Evolutionary conservation across 2,888 invertebrate genomes (phyloP).

Genomic region (Malachius bipustulatus): DNA sequence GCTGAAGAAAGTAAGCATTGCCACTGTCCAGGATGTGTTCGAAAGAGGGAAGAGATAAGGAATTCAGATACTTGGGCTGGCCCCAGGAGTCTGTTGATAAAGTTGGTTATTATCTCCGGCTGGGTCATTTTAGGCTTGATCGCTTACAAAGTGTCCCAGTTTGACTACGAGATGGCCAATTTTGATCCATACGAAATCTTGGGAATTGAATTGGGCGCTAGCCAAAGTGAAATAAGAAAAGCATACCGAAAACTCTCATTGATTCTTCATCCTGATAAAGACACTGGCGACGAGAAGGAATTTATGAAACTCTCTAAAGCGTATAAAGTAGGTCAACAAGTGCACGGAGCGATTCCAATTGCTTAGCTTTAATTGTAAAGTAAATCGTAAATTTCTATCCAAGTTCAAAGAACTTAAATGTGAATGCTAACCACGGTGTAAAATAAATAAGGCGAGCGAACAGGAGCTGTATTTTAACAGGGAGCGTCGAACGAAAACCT

Average conservation of each 20-base stretch:
- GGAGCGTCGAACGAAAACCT: no score
- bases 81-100: conserved; percentile 68
- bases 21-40: conserved; percentile 77
- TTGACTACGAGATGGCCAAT: conserved; percentile 96
- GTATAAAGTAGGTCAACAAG: conserved; percentile 65
- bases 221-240: conserved; percentile 82
- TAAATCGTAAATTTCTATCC: no score
- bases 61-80: conserved; percentile 81
- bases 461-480: no score
- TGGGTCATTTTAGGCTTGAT: conserved; percentile 72
- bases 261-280: conserved; percentile 94
- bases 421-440: no score
- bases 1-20: conserved; percentile 67
- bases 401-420: no score
- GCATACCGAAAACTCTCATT: conserved; percentile 90
- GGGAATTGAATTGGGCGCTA: conserved; percentile 75
- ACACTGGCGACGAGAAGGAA: conserved; percentile 91
- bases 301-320: conserved; percentile 97
- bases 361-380: no score
- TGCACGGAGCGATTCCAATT: no score
- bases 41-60: conserved; percentile 71
- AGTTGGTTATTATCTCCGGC: conserved; percentile 64
- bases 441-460: no score
- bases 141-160: conserved; percentile 87
- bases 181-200: conserved; percentile 98